These are phyloP conservation scores for Camponotus vicinus DNA, from an alignment of 1,140 invertebrate species.

Conservation along the genomic window DNA sequence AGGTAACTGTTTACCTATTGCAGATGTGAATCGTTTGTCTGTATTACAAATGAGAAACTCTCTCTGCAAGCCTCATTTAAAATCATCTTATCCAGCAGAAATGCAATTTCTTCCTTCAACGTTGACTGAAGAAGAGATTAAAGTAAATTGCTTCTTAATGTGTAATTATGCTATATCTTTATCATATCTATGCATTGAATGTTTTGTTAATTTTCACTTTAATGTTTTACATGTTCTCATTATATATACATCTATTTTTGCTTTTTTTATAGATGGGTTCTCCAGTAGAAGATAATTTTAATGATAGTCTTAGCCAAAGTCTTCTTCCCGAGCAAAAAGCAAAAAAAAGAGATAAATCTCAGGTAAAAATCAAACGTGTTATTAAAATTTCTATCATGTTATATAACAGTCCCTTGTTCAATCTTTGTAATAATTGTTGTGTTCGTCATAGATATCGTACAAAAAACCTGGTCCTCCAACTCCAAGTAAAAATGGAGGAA, in stretches of 20 bases:
- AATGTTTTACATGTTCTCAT: background rate
- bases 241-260: background rate
- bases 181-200: slow-evolving; percentile 11
- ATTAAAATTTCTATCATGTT: background rate
- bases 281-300: slow-evolving; percentile 84
- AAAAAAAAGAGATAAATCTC: slow-evolving; percentile 87
- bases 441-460: slow-evolving; percentile 88
- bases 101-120: slow-evolving; percentile 89
- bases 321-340: slow-evolving; percentile 87
- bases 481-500: slow-evolving; percentile 93
- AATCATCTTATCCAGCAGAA: slow-evolving; percentile 95
- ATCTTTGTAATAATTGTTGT: slow-evolving; percentile 55
- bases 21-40: slow-evolving; percentile 86
- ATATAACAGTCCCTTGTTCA: background rate
- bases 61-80: slow-evolving; percentile 94
- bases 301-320: slow-evolving; percentile 88
- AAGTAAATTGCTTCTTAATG: slow-evolving; percentile 86
- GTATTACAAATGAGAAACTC: slow-evolving; percentile 95
- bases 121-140: slow-evolving; percentile 91
- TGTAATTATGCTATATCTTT: slow-evolving; percentile 27
- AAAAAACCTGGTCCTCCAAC: slow-evolving; percentile 94
- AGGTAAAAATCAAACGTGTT: slow-evolving; percentile 72
- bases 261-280: slow-evolving; percentile 84
- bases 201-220: background rate
- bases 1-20: slow-evolving; percentile 76